Conservation (phyloP, 2,113 vertebrate species). For the Lanius ludovicianus region DNA sequence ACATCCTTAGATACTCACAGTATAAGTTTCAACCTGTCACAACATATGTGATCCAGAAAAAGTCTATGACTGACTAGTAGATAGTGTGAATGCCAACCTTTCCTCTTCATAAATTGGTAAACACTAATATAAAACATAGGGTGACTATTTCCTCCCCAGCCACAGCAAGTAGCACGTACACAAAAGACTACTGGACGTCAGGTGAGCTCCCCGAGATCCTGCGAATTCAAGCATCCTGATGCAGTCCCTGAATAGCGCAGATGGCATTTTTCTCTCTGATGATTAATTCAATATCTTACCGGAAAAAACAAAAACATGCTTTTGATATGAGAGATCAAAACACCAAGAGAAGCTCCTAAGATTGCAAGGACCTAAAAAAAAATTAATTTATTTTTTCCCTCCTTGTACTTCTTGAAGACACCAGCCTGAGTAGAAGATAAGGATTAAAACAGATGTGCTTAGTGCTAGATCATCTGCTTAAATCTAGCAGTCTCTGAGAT, state of each 20-base stretch:
- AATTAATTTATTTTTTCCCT: conserved; percentile 84
- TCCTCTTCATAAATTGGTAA: conserved; percentile 2
- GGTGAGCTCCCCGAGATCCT: conserved; percentile 35
- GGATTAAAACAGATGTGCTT: conserved; percentile 98
- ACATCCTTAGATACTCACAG: not conserved
- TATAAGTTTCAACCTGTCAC: not conserved
- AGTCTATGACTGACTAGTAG: not conserved
- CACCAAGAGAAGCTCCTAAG: conserved; percentile 75
- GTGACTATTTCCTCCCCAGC: conserved; percentile 29
- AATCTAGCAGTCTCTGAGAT: conserved; percentile 82
- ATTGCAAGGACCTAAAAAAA: conserved; percentile 77
- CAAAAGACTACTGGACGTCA: not conserved
- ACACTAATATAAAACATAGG: not conserved
- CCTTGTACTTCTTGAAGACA: conserved; percentile 89
- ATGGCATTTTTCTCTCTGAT: conserved; percentile 68
- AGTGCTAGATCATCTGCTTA: conserved; percentile 90
- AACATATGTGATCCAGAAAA: not conserved
- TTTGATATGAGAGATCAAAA: conserved; percentile 80
- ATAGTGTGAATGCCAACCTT: not conserved
- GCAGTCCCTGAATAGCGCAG: conserved; percentile 68
- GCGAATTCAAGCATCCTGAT: conserved; percentile 36
- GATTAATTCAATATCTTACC: conserved; percentile 75
- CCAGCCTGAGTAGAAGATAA: conserved; percentile 84
- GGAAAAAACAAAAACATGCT: conserved; percentile 69
- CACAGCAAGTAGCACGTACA: not conserved